These are phyloP conservation scores for Zophobas atratus DNA, from an alignment of 1,140 invertebrate species.

Conservation along the genomic window DNA sequence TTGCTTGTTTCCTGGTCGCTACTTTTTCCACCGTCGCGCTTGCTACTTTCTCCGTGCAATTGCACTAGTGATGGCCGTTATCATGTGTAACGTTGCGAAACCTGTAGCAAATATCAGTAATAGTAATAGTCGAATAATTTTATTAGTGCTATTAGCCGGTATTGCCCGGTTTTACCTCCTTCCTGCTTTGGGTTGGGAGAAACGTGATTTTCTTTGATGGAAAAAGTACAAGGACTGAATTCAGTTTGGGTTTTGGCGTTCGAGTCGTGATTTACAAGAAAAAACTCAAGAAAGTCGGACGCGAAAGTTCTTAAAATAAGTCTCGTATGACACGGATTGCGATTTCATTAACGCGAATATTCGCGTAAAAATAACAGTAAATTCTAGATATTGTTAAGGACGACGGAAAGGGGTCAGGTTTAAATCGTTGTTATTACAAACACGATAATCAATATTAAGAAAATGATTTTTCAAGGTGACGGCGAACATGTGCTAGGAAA, in stretches of 20 bases:
- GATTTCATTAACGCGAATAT: conserved; percentile 15
- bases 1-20: conserved; percentile 1
- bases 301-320: conserved; percentile 36
- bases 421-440: conserved; percentile 30
- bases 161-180: no score
- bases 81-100: background rate
- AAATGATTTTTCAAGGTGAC: conserved; percentile 34
- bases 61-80: background rate
- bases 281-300: conserved; percentile 6
- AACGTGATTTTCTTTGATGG: no score
- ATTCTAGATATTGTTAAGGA: conserved; percentile 25
- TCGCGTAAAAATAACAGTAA: conserved; percentile 22
- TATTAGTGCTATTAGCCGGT: no score
- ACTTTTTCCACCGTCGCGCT: conserved; percentile 16
- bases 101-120: no score
- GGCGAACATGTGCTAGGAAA: background rate
- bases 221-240: no score
- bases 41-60: conserved; percentile 8
- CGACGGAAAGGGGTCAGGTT: conserved; percentile 30
- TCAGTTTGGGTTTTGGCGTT: background rate
- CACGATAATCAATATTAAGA: conserved; percentile 22
- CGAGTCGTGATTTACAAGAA: conserved; percentile 5
- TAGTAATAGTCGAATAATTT: no score
- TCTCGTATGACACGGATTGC: conserved; percentile 29
- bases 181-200: no score